A percentile compares a stretch with the other conserved stretches of the same genome.
Conservation (phyloP, 2,797 vertebrate genomes). For the Phyllotis vaccarum region DNA sequence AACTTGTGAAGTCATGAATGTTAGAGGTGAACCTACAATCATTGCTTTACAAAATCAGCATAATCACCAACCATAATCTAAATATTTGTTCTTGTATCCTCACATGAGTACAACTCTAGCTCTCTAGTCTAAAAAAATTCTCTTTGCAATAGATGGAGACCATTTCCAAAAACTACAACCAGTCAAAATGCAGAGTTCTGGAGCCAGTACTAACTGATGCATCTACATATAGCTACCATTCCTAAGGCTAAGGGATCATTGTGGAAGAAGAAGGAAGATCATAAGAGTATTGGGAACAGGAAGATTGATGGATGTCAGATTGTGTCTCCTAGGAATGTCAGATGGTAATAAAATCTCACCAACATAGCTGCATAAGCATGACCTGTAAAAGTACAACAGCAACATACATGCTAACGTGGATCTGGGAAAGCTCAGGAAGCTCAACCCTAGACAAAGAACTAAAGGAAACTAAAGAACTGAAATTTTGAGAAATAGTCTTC, state of each 20-base stretch:
- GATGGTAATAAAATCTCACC: neutral
- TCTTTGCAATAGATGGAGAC: neutral
- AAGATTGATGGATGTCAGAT: neutral
- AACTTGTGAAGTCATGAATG: neutral
- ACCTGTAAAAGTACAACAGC: neutral
- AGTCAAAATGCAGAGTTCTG: neutral
- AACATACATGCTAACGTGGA: neutral
- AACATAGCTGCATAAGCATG: neutral
- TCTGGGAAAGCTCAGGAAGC: neutral
- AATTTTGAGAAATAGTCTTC: too few relatives aligned
- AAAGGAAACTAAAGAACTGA: neutral
- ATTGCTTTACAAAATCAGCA: neutral
- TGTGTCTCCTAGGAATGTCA: neutral
- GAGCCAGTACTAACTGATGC: neutral
- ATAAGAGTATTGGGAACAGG: neutral
- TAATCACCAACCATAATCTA: too few relatives aligned
- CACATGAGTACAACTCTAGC: neutral
- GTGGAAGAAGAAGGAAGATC: neutral
- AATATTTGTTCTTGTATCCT: neutral
- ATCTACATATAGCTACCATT: neutral
- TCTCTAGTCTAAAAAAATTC: neutral
- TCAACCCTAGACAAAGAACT: neutral
- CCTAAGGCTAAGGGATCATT: neutral
- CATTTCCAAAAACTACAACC: neutral
- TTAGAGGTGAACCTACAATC: neutral